Evolutionary conservation across 2,113 vertebrate species (phyloP).

Genomic region (Tricholaema leucomelas): DNA sequence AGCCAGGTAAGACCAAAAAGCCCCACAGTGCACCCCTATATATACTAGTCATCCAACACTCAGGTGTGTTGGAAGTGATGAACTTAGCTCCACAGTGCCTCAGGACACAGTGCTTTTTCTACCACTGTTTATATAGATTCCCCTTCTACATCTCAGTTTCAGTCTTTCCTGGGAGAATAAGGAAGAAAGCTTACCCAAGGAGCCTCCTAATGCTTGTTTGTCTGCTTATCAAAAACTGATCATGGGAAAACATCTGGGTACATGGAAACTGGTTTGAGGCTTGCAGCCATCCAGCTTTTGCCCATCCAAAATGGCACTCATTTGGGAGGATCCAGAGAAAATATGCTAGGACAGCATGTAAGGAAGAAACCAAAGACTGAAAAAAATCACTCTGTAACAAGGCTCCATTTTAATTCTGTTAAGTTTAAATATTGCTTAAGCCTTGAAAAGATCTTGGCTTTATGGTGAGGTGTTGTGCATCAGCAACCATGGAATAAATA

Average conservation of each 20-base stretch:
- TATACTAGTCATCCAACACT: background rate
- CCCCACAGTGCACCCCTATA: accelerated
- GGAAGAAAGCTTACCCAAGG: background rate
- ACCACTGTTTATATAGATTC: background rate
- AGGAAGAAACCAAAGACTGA: background rate
- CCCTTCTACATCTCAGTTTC: background rate
- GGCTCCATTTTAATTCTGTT: background rate
- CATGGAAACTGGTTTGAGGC: background rate
- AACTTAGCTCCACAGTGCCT: background rate
- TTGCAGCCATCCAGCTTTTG: background rate
- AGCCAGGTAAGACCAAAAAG: background rate
- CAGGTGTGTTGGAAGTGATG: background rate
- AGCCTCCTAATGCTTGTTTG: background rate
- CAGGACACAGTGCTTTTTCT: background rate
- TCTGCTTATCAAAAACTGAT: background rate
- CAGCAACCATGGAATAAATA: background rate
- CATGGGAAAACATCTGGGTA: background rate
- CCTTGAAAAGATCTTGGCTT: background rate
- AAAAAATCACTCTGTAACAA: background rate
- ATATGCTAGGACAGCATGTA: background rate
- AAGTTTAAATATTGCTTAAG: background rate
- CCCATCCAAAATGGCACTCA: background rate
- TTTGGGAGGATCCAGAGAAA: background rate
- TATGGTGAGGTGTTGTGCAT: background rate
- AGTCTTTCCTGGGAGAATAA: background rate